Percentiles rank a stretch among this genome's conserved stretches.
phyloP scores from a whole-genome alignment of 1,140 invertebrate species.

The Drosophila ercepeae region DNA sequence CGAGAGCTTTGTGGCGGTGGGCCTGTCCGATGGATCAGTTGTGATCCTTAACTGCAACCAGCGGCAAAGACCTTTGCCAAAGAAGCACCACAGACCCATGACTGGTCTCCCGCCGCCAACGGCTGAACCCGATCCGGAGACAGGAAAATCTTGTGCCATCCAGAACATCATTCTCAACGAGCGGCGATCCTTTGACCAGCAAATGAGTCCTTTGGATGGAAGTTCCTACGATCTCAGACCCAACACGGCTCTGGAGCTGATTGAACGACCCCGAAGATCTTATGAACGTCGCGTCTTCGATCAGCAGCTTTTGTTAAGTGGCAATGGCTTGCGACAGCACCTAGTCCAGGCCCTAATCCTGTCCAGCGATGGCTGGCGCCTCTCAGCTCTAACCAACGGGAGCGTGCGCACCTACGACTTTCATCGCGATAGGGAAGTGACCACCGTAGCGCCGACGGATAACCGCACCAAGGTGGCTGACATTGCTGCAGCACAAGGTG shows the following conservation, averaged over 20 bases:
- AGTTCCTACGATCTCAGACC: conserved; percentile 45
- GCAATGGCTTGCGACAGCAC: conserved; percentile 64
- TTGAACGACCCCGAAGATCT: conserved; percentile 55
- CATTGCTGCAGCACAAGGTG: conserved; percentile 51
- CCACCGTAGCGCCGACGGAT: background rate
- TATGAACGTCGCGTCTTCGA: conserved; percentile 73
- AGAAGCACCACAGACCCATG: conserved; percentile 9
- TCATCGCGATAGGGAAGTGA: conserved; percentile 59
- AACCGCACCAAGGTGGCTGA: conserved; percentile 27
- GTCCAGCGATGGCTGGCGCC: conserved; percentile 68
- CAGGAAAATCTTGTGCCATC: conserved; percentile 82
- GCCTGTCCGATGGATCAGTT: conserved; percentile 79
- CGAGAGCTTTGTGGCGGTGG: conserved; percentile 73
- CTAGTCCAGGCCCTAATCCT: conserved; percentile 67
- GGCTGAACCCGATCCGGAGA: conserved; percentile 42
- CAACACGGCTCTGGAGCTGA: conserved; percentile 57
- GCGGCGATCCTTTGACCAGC: conserved; percentile 62
- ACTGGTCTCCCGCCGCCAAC: conserved; percentile 26
- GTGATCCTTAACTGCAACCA: conserved; percentile 79
- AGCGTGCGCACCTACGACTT: conserved; percentile 70
- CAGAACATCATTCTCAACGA: conserved; percentile 82
- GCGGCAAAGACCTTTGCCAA: conserved; percentile 39
- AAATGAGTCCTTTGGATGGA: conserved; percentile 12
- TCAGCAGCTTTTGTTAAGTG: conserved; percentile 71
- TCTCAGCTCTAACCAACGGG: conserved; percentile 70